Evolutionary conservation across 2,113 vertebrate species (phyloP).

Genomic region (Rhadina sibilatrix): DNA sequence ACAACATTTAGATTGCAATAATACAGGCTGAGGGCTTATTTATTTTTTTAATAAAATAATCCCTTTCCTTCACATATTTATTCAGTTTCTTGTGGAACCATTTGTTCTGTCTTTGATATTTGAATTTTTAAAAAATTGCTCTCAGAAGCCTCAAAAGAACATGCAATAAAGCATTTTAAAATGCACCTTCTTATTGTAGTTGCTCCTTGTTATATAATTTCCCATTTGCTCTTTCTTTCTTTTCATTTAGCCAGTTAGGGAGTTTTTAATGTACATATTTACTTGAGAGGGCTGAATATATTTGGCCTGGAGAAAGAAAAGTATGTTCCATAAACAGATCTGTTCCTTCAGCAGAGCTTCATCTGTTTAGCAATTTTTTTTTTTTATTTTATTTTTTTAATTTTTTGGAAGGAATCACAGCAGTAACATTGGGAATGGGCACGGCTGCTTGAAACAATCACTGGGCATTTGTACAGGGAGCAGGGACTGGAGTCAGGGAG

Average conservation of each 20-base stretch:
- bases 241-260: not conserved
- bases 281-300: slow-evolving; percentile 40
- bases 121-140: not conserved
- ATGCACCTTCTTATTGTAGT: not conserved
- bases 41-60: not conserved
- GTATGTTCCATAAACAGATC: slow-evolving; percentile 54
- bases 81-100: not conserved
- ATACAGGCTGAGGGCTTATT: not conserved
- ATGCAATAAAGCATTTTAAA: not conserved
- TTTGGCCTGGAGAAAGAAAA: slow-evolving; percentile 54
- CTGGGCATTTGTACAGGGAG: slow-evolving; percentile 18
- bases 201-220: not conserved
- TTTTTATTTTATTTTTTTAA: not conserved
- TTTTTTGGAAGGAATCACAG: slow-evolving; percentile 6
- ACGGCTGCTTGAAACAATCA: slow-evolving; percentile 30
- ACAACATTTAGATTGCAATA: not conserved
- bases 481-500: slow-evolving; percentile 5
- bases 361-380: slow-evolving; percentile 1
- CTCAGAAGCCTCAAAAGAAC: not conserved
- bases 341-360: slow-evolving; percentile 43
- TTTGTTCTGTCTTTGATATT: not conserved
- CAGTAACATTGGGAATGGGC: not conserved
- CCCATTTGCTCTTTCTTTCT: not conserved
- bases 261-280: not conserved
- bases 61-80: not conserved